A percentile compares a stretch with the other conserved stretches of the same genome.
Conservation (phyloP, 2,888 invertebrate species). For the Mimachlamys varia region DNA sequence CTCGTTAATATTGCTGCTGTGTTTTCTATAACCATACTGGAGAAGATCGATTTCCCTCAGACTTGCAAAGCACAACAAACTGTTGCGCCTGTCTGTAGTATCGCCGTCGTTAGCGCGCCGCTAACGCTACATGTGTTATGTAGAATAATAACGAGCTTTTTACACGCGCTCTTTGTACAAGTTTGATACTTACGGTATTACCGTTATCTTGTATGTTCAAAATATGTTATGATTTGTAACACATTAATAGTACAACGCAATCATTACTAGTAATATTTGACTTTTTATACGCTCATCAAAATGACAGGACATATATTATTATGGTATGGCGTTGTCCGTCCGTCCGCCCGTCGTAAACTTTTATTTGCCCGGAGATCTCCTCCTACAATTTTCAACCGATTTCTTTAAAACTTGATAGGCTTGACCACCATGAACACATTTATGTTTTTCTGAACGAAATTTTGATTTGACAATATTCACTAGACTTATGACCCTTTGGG, state of each 20-base stretch:
- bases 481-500: too few species aligned
- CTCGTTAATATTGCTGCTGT: not conserved
- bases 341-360: too few species aligned
- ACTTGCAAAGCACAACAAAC: not conserved
- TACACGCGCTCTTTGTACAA: not conserved
- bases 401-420: too few species aligned
- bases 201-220: not conserved
- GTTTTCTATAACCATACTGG: not conserved
- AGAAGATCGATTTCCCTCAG: not conserved
- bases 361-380: too few species aligned
- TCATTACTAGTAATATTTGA: not conserved
- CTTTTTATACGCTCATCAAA: too few species aligned
- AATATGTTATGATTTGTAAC: not conserved
- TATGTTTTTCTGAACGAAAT: too few species aligned
- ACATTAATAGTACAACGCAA: not conserved
- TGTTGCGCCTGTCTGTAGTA: not conserved
- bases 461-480: too few species aligned
- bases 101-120: not conserved
- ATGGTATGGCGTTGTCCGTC: too few species aligned
- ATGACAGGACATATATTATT: too few species aligned
- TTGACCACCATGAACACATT: too few species aligned
- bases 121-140: not conserved
- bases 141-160: not conserved
- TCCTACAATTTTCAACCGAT: too few species aligned
- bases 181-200: not conserved